Percentiles rank a stretch among this genome's conserved stretches.
Evolutionary conservation across 2,888 invertebrate genomes (phyloP).

Genomic region (Scelioninae gen. 1): DNA sequence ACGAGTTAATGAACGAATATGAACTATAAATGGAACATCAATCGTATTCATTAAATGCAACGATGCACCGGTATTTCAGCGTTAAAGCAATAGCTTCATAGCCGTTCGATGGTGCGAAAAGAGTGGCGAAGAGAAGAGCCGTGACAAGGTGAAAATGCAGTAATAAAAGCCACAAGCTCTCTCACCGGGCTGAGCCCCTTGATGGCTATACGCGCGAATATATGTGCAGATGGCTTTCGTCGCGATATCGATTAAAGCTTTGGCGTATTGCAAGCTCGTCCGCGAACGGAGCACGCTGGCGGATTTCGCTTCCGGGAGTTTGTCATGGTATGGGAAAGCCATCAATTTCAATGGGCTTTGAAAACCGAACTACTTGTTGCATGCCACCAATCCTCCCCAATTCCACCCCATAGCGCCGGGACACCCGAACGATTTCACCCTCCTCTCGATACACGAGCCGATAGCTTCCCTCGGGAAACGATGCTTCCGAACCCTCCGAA

Average conservation of each 20-base stretch:
- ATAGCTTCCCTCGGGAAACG: slow-evolving; percentile 83
- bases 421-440: slow-evolving; percentile 82
- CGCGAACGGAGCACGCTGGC: slow-evolving; percentile 77
- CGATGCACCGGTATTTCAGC: no score
- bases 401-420: slow-evolving; percentile 75
- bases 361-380: slow-evolving; percentile 85
- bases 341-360: slow-evolving; percentile 85
- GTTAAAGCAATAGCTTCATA: no score
- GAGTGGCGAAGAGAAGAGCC: no score
- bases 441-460: slow-evolving; percentile 84
- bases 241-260: slow-evolving; percentile 84
- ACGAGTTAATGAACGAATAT: no score
- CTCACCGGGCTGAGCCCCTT: slow-evolving; percentile 58
- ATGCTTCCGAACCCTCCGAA: slow-evolving; percentile 80
- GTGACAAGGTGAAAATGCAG: no score
- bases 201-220: slow-evolving; percentile 67
- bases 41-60: no score
- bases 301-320: slow-evolving; percentile 75
- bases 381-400: slow-evolving; percentile 75
- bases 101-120: no score
- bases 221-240: slow-evolving; percentile 68
- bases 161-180: no score
- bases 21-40: no score
- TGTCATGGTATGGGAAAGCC: slow-evolving; percentile 84
- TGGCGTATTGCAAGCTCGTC: slow-evolving; percentile 81